A percentile compares a stretch with the other conserved stretches of the same genome.
phyloP scores from a whole-genome alignment of 2,113 vertebrate genomes.

The Stercorarius parasiticus region DNA sequence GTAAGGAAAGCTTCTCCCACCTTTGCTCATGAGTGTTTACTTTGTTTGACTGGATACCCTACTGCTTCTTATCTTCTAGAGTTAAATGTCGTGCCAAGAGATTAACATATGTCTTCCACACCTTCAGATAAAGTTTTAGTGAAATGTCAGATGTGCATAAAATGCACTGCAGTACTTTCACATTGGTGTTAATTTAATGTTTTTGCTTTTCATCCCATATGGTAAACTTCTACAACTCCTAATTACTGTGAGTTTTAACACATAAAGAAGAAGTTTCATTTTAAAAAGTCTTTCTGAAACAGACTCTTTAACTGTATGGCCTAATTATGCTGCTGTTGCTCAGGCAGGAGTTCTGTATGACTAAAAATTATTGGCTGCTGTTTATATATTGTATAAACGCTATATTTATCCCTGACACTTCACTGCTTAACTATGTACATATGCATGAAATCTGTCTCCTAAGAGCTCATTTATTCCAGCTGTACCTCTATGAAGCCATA shows the following conservation, averaged over 20 bases:
- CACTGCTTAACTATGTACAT: constrained; percentile 4
- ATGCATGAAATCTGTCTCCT: constrained; percentile 22
- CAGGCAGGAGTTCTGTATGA: background rate
- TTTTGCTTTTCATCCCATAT: constrained; percentile 17
- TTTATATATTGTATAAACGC: constrained; percentile 9
- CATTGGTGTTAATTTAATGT: background rate
- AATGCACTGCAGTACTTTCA: background rate
- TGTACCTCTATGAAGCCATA: background rate
- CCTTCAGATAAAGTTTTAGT: background rate
- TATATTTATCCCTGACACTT: constrained; percentile 22
- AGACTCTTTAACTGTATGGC: background rate
- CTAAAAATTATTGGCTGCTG: constrained; percentile 28
- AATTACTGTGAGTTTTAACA: background rate
- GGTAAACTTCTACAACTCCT: background rate
- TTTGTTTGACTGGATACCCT: background rate
- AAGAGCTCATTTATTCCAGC: constrained; percentile 40
- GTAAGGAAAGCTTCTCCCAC: background rate
- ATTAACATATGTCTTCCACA: background rate
- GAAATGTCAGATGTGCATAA: background rate
- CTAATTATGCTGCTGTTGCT: background rate
- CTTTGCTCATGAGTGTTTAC: background rate
- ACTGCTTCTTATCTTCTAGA: background rate
- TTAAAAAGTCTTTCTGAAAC: background rate
- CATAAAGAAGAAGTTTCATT: background rate
- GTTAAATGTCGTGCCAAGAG: background rate